Base-by-base conservation (phyloP, 2,888 invertebrate species). In the Reticulitermes lucifugus region DNA sequence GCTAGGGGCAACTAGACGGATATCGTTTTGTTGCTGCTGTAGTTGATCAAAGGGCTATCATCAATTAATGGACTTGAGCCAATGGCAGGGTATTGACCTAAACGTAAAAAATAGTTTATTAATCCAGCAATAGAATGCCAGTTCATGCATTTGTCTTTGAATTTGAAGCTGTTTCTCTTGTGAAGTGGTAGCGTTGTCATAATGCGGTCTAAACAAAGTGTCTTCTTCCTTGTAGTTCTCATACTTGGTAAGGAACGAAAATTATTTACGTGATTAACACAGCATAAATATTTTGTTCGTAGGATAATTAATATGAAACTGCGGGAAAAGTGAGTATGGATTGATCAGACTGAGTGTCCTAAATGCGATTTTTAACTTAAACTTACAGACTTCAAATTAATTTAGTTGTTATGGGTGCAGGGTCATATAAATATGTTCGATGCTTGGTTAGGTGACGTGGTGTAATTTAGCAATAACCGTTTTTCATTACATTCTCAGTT, bases 11-110 rank as follows among this genome's bases (percentile, higher is more conserved):
- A 46, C 0, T 41, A 6, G 21, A 22, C 29, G 18, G 22, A 46
- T 1, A 5, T 41, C 7, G 7, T 75, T 75, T 75, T 41, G 1
- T 46, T 77, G 3, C 22, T 51, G 22, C n/a, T 77, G 77, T 46
- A 22, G 21, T 29, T 46, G 77, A n/a, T 51, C 46, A 77, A 77
- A 77, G 77, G 77, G 77, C 41, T 77, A 77, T 46, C 46, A 77
- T 77, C 77, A 77, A 77, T 77, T 77, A 77, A 77, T 77, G 77
- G 77, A 77, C 77, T 43, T 43, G 46, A 77, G 51, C 77, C 77
- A 77, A 77, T n/a, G 35, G 73, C 46, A 46, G 77, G 77, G 46
- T 77, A 77, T n/a, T 46, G 77, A 77, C 43, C 77, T 77, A 41
- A 10, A 77, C 35, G 41, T 14, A 77, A 77, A 77, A 77, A 77